Evolutionary conservation across 1,140 invertebrate genomes (phyloP), one percentile per base, ranked within the genome.

Genomic region (Phymorhynchus buccinoides): DNA sequence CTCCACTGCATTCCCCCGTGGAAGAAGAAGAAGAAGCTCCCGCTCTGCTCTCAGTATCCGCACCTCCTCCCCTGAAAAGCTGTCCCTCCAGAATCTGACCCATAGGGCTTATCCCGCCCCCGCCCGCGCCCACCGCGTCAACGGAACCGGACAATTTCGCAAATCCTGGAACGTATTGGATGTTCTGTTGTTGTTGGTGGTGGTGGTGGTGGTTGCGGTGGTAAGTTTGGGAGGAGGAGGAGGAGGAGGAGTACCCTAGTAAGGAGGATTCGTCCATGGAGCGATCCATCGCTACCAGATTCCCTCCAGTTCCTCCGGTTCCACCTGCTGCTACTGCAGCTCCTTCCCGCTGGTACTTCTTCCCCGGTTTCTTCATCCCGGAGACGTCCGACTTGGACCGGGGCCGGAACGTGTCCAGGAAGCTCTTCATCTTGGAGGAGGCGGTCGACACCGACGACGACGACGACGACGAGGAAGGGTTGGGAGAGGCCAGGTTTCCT

Each of bases 351-450:
- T 6, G 56, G 0, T 18, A 4, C 86, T 91, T 91, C 84, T 90
- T 89, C 30, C 86, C 88, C 66, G 91, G 91, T 86, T 89, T 90
- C 86, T 92, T 91, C 83, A 92, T 86, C 30, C 90, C 90, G 56
- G 91, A 92, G 44, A 91, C 96, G 93, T 97, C 97, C 3, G 95
- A 97, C 94, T 96, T 97, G 88, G 95, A 96, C 85, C 96, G 95
- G 68, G 95, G 96, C 90, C 96, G 95, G 91, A 98, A 97, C n/a
- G 96, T 96, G 91, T 98, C 97, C 89, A 98, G 96, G 83, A 98
- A 94, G 12, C 92, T 87, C 92, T 94, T 89, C 88, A 94, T 90
- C 89, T 91, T 92, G 79, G 87, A 90, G 77, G 87, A 89, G 62
- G 81, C 56, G 14, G 56, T 27, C 14, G 56, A 62, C 18, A 27